Percentiles rank a stretch among this genome's conserved stretches.
These are phyloP conservation scores for Pyrrhia umbra DNA, from an alignment of 2,888 invertebrate genomes.

Conservation along the genomic window DNA sequence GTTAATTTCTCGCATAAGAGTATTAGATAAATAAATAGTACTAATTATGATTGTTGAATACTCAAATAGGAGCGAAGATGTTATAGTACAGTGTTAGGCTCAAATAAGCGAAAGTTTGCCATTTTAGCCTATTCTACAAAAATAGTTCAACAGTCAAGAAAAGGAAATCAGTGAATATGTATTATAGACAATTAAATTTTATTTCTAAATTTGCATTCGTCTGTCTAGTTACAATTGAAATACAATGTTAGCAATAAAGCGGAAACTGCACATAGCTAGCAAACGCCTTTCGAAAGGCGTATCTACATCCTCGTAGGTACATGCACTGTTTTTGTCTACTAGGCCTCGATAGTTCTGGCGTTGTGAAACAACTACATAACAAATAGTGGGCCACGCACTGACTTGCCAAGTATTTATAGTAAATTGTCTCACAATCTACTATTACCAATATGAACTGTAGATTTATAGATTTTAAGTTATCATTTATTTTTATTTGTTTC, in stretches of 20 bases:
- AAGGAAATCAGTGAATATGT: background rate
- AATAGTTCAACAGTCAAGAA: background rate
- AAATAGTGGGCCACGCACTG: conserved; percentile 43
- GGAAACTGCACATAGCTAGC: conserved; percentile 21
- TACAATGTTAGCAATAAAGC: conserved; percentile 26
- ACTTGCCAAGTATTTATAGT: conserved; percentile 46
- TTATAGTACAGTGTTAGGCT: too few species aligned
- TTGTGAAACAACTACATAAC: conserved; percentile 55
- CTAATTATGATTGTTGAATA: background rate
- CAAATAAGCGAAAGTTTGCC: background rate
- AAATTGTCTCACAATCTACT: conserved; percentile 19
- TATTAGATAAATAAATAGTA: background rate
- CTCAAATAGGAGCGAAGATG: too few species aligned
- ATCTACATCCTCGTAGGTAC: conserved; percentile 47
- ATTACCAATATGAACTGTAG: conserved; percentile 29
- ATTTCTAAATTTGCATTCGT: background rate
- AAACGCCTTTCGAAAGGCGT: conserved; percentile 36
- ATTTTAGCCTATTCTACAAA: too few species aligned
- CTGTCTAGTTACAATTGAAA: conserved; percentile 8
- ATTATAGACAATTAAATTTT: background rate
- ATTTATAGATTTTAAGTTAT: background rate
- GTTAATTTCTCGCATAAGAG: background rate
- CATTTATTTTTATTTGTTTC: too few species aligned
- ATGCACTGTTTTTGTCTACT: conserved; percentile 45
- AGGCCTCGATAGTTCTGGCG: conserved; percentile 28